phyloP scores from a whole-genome alignment of 2,888 invertebrate species.

The Rotaria macrura region DNA sequence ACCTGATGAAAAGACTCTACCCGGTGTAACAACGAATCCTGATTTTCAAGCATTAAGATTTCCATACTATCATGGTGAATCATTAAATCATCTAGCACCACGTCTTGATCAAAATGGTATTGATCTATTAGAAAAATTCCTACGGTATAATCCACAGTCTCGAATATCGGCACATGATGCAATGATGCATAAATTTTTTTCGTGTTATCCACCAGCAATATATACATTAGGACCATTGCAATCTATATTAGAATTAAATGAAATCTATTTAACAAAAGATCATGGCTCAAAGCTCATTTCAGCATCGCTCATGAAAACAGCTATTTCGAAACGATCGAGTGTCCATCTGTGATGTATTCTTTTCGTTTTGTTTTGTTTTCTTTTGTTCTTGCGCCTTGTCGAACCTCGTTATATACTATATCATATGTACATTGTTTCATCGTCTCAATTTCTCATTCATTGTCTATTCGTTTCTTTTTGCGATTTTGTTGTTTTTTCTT shows the following conservation, averaged over 20 bases:
- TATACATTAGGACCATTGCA: conserved; percentile 21
- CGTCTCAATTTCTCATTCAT: not conserved
- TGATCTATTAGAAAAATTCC: conserved; percentile 22
- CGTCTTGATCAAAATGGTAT: conserved; percentile 29
- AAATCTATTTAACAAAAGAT: conserved; percentile 23
- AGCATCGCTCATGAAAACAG: conserved; percentile 7
- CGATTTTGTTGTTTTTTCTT: not conserved
- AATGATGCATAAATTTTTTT: conserved; percentile 77
- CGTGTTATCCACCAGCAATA: conserved; percentile 39
- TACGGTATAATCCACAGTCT: conserved; percentile 39
- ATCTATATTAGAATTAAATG: conserved; percentile 30
- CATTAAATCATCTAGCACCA: conserved; percentile 36
- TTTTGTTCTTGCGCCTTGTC: conserved; percentile 1
- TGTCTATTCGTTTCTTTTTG: not conserved
- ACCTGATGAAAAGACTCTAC: conserved; percentile 84
- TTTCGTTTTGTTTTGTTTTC: not conserved
- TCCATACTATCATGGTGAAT: conserved; percentile 38
- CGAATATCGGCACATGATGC: conserved; percentile 78
- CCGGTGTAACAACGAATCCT: conserved; percentile 73
- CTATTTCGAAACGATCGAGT: conserved; percentile 18
- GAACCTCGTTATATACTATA: not conserved
- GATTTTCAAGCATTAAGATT: conserved; percentile 50
- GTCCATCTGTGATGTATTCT: not conserved
- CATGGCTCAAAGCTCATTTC: conserved; percentile 25
- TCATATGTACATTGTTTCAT: not conserved